These are phyloP conservation scores for Thymelicus lineola DNA, from an alignment of 2,888 invertebrate species.

Conservation along the genomic window DNA sequence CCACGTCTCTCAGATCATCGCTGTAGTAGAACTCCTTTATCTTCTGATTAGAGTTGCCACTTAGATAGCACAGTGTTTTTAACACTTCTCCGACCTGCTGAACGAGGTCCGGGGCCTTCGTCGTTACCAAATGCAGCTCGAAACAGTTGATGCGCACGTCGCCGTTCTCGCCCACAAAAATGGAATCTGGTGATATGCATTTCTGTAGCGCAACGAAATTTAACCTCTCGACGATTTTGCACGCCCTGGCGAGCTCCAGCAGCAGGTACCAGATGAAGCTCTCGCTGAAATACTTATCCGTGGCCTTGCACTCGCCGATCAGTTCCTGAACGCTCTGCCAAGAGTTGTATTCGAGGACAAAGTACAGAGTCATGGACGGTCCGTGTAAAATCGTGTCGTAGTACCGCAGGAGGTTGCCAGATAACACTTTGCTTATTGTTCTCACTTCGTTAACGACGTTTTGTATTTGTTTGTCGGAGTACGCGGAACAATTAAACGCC, in stretches of 20 bases:
- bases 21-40: constrained; percentile 64
- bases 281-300: constrained; percentile 66
- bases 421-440: constrained; percentile 67
- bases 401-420: constrained; percentile 70
- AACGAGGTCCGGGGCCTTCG: constrained; percentile 51
- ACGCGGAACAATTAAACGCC: constrained; percentile 76
- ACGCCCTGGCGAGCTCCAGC: constrained; percentile 67
- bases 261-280: constrained; percentile 74
- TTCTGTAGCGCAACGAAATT: constrained; percentile 61
- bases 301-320: constrained; percentile 61
- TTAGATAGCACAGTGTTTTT: constrained; percentile 56
- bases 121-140: constrained; percentile 52
- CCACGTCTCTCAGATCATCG: constrained; percentile 69
- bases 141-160: constrained; percentile 74
- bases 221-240: constrained; percentile 61
- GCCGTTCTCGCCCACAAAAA: constrained; percentile 67
- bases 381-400: constrained; percentile 77
- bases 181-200: constrained; percentile 61
- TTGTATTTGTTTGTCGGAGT: constrained; percentile 74
- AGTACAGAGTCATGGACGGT: constrained; percentile 78
- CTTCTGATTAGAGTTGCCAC: constrained; percentile 49
- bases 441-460: constrained; percentile 75
- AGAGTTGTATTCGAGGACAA: constrained; percentile 75
- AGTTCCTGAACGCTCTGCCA: constrained; percentile 73
- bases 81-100: constrained; percentile 68